Percentiles rank a stretch among this genome's conserved stretches.
Evolutionary conservation across 2,113 vertebrate species (phyloP).

Genomic region (Phylloscopus trochilus): DNA sequence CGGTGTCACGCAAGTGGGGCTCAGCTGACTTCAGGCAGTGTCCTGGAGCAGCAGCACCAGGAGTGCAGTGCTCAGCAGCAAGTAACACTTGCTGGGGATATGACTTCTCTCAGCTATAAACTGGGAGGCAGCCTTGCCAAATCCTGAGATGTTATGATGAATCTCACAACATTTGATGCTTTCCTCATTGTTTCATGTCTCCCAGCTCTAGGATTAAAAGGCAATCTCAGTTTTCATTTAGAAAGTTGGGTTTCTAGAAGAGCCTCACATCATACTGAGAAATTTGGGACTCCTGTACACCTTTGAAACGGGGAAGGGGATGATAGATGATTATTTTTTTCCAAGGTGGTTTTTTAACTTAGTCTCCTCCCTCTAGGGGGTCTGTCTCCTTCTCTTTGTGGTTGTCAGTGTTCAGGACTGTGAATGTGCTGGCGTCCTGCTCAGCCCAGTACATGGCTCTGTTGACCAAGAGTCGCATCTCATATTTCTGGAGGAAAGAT

Average conservation of each 20-base stretch:
- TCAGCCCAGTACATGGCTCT: neutral
- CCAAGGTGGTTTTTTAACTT: neutral
- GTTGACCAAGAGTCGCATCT: neutral
- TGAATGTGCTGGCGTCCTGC: neutral
- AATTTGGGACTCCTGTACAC: accelerated
- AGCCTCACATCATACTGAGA: neutral
- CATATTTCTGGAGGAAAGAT: neutral
- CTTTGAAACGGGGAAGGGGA: neutral
- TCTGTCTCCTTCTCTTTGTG: neutral
- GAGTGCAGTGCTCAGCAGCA: neutral
- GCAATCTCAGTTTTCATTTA: neutral
- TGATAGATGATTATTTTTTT: neutral
- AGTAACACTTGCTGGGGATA: constrained; percentile 1
- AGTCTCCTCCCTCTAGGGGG: neutral
- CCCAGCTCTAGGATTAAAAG: neutral
- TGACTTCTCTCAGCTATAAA: neutral
- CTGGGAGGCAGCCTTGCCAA: neutral
- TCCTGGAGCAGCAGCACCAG: constrained; percentile 1
- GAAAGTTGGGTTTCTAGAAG: neutral
- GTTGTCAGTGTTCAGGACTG: neutral
- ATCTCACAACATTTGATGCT: neutral
- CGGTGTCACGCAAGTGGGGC: neutral
- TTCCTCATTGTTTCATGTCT: neutral
- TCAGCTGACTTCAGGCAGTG: neutral
- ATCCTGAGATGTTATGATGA: neutral